Conservation (phyloP, 2,113 vertebrate genomes). For the Manacus vitellinus region DNA sequence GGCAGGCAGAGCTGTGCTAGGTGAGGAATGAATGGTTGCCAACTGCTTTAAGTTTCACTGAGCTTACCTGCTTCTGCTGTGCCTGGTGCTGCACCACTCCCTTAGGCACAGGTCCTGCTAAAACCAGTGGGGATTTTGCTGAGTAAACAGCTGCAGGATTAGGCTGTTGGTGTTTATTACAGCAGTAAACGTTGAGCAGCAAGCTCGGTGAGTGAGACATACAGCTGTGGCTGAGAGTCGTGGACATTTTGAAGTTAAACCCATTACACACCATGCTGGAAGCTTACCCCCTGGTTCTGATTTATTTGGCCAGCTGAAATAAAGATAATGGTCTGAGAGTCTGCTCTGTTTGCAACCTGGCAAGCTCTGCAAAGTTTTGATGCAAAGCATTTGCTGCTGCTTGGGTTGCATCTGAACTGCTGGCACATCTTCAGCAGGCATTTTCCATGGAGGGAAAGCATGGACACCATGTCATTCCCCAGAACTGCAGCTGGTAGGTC, state of each 20-base stretch:
- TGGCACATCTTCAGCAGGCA: not conserved
- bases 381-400: not conserved
- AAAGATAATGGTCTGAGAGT: not conserved
- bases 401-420: not conserved
- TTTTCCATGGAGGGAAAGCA: not conserved
- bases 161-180: not conserved
- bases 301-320: constrained; percentile 50
- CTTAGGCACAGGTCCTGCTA: not conserved
- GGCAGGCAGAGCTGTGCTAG: not conserved
- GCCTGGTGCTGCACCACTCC: not conserved
- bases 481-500: not conserved
- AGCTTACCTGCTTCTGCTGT: not conserved
- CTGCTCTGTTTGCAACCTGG: constrained; percentile 20
- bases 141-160: not conserved
- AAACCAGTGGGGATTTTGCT: not conserved
- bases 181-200: not conserved
- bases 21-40: not conserved
- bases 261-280: not conserved
- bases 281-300: constrained; percentile 1
- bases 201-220: not conserved
- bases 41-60: not conserved
- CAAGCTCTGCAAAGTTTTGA: not conserved
- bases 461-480: not conserved
- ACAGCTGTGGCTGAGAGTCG: not conserved
- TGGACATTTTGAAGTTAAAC: not conserved